Evolutionary conservation across 1,140 invertebrate genomes (phyloP).

Genomic region (Steinernema feltiae): DNA sequence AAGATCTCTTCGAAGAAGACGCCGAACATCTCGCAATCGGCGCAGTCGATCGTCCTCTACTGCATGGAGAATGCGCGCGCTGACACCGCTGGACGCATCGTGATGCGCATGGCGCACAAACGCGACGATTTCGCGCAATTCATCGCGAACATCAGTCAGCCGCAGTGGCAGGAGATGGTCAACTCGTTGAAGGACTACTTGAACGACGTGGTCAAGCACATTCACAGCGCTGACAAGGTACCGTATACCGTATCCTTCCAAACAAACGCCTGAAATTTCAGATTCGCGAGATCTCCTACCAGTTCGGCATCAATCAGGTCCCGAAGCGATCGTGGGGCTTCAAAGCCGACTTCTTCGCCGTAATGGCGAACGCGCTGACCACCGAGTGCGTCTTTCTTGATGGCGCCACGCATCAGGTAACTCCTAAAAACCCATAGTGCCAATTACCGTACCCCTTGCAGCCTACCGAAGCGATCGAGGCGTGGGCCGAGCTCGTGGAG

Average conservation of each 20-base stretch:
- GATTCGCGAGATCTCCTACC: constrained; percentile 41
- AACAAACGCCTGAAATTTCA: constrained; percentile 20
- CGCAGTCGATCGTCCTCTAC: constrained; percentile 42
- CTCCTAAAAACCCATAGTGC: neutral
- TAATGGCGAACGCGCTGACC: constrained; percentile 45
- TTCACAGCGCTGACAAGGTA: constrained; percentile 47
- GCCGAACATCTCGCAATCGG: constrained; percentile 16
- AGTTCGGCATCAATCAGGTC: constrained; percentile 42
- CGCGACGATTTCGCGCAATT: constrained; percentile 44
- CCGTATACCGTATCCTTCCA: neutral
- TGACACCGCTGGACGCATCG: constrained; percentile 38
- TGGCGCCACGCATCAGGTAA: constrained; percentile 36
- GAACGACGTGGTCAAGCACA: constrained; percentile 36
- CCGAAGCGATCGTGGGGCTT: constrained; percentile 37
- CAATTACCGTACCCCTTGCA: constrained; percentile 12
- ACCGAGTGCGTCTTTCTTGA: constrained; percentile 52
- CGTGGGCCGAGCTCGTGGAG: constrained; percentile 48
- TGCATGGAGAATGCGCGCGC: constrained; percentile 47
- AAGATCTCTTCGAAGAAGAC: constrained; percentile 13
- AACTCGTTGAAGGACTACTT: constrained; percentile 40
- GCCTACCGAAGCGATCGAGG: constrained; percentile 50
- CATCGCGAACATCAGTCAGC: constrained; percentile 30
- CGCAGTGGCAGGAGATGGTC: constrained; percentile 39
- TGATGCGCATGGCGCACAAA: constrained; percentile 43
- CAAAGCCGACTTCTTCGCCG: constrained; percentile 47